These are phyloP conservation scores for Porites evermanni DNA, from an alignment of 92 coral and sea anemone species.

Conservation along the genomic window DNA sequence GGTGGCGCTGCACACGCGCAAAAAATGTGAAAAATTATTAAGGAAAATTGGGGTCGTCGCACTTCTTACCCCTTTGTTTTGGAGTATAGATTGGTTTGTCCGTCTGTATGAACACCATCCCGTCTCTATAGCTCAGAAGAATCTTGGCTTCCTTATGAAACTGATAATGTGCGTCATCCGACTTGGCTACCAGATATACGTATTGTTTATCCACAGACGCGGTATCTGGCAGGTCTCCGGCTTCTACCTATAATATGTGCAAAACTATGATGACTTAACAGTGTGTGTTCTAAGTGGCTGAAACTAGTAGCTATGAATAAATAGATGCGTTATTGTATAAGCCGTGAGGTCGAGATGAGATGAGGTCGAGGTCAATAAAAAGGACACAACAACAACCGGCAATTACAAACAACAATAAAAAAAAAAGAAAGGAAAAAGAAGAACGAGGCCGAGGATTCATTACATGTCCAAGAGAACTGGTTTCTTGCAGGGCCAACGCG, in stretches of 20 bases:
- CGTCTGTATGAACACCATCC: constrained; percentile 87
- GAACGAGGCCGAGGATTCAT: not conserved
- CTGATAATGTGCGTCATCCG: constrained; percentile 65
- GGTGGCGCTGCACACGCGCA: no score
- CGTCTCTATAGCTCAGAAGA: constrained; percentile 77
- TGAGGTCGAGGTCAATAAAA: no score
- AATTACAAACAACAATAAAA: not conserved
- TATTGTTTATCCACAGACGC: constrained; percentile 78
- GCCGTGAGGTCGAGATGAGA: no score
- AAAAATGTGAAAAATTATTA: no score
- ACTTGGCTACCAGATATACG: constrained; percentile 90
- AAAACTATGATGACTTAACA: not conserved
- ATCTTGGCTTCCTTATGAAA: constrained; percentile 77
- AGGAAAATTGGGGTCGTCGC: not conserved
- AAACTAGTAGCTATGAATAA: no score
- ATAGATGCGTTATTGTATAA: no score
- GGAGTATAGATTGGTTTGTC: constrained; percentile 65
- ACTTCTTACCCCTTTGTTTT: not conserved
- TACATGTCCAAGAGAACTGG: no score
- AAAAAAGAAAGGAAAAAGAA: not conserved
- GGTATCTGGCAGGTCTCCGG: constrained; percentile 76
- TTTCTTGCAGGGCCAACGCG: no score
- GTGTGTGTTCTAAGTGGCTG: no score
- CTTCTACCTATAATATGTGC: constrained; percentile 59
- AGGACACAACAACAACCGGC: no score